Evolutionary conservation across 2,797 vertebrate genomes (phyloP).

Genomic region (Falco cherrug): DNA sequence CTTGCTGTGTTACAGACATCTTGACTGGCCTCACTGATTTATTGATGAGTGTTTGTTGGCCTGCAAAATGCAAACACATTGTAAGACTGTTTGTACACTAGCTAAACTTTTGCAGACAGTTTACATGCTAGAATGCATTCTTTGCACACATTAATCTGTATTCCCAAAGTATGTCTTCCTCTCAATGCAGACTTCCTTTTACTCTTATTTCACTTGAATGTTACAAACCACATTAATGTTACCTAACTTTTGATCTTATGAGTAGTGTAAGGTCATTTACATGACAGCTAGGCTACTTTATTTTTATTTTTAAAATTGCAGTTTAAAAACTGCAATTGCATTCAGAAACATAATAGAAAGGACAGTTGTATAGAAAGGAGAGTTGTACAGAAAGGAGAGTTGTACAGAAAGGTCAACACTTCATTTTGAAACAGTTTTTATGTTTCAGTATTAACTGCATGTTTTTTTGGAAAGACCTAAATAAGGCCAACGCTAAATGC

Average conservation of each 20-base stretch:
- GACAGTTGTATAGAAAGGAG: conserved; percentile 4
- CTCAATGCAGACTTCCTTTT: background rate
- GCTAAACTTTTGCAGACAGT: conserved; percentile 40
- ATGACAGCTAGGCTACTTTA: background rate
- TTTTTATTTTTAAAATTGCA: too few relatives aligned
- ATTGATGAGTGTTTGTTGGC: conserved; percentile 66
- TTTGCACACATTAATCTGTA: conserved; percentile 6
- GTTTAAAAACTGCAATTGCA: background rate
- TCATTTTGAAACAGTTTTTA: conserved; percentile 1
- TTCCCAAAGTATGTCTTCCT: background rate
- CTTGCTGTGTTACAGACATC: conserved; percentile 69
- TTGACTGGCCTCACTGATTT: conserved; percentile 57
- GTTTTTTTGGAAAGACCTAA: background rate
- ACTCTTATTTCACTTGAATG: conserved; percentile 18
- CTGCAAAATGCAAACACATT: conserved; percentile 57
- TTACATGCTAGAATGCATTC: conserved; percentile 9
- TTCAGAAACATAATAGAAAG: conserved; percentile 7
- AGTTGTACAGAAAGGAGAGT: background rate
- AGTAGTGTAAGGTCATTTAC: background rate
- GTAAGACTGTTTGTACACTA: conserved; percentile 32
- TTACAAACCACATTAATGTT: background rate
- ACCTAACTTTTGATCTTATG: conserved; percentile 40
- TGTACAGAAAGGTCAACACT: background rate
- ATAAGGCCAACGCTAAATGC: background rate
- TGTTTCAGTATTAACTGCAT: background rate